phyloP scores from a whole-genome alignment of 2,113 vertebrate genomes.

The Brachyistius frenatus region DNA sequence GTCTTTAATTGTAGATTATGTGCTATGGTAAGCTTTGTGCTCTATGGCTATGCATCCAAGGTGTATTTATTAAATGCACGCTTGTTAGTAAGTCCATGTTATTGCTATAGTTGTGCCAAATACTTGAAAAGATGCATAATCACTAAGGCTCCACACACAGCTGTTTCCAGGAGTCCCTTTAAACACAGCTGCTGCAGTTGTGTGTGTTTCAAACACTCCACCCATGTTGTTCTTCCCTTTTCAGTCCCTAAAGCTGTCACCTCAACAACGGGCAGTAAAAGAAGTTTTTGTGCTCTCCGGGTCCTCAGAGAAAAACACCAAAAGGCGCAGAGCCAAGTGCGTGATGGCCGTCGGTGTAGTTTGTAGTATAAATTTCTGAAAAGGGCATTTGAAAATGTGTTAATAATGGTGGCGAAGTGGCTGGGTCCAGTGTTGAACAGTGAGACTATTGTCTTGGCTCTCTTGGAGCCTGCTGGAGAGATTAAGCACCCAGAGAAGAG shows the following conservation, averaged over 20 bases:
- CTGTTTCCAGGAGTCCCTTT: slow-evolving; percentile 84
- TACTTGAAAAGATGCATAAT: slow-evolving; percentile 81
- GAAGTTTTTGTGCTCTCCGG: slow-evolving; percentile 69
- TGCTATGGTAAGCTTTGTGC: slow-evolving; percentile 31
- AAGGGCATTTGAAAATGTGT: slow-evolving; percentile 82
- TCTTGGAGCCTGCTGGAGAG: slow-evolving; percentile 80
- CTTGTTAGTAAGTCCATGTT: slow-evolving; percentile 72
- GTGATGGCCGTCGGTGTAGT: slow-evolving; percentile 67
- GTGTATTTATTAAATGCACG: slow-evolving; percentile 62
- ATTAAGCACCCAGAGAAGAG: slow-evolving; percentile 79
- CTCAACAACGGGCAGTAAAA: slow-evolving; percentile 81
- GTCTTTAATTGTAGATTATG: slow-evolving; percentile 7
- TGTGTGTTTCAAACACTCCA: slow-evolving; percentile 72
- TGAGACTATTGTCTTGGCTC: slow-evolving; percentile 84
- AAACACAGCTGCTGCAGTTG: slow-evolving; percentile 81
- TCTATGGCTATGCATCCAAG: slow-evolving; percentile 55
- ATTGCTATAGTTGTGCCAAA: slow-evolving; percentile 74
- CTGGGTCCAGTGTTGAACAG: slow-evolving; percentile 76
- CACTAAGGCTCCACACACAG: slow-evolving; percentile 71
- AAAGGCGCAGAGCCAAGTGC: slow-evolving; percentile 68
- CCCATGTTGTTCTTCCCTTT: slow-evolving; percentile 76
- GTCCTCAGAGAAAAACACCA: slow-evolving; percentile 63
- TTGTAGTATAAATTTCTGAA: slow-evolving; percentile 73
- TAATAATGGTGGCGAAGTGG: slow-evolving; percentile 82
- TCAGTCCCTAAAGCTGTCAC: slow-evolving; percentile 80